Percentiles rank a stretch among this genome's conserved stretches.
These are phyloP conservation scores for Tetranychus urticae DNA, from an alignment of 1,140 invertebrate species.

Conservation along the genomic window DNA sequence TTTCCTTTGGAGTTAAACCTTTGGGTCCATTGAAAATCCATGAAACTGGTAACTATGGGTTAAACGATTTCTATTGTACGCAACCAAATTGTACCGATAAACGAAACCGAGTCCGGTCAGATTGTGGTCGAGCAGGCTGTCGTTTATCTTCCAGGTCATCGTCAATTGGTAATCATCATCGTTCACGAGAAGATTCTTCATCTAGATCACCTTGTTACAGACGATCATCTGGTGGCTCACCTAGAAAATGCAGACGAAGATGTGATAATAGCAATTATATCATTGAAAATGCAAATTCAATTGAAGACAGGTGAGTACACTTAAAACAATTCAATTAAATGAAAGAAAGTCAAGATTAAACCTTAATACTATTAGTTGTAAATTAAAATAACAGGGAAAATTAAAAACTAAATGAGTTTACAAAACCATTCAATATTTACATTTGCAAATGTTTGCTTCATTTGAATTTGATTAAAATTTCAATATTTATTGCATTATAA, in stretches of 20 bases:
- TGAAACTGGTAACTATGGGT: not conserved
- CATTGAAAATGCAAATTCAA: not conserved
- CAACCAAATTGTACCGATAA: not conserved
- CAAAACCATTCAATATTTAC: no score
- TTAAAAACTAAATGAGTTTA: no score
- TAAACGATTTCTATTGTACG: not conserved
- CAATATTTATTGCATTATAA: no score
- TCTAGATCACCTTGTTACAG: not conserved
- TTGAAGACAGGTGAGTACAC: not conserved
- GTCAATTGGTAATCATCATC: not conserved
- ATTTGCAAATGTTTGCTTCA: no score
- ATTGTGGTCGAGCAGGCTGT: not conserved
- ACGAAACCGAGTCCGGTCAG: not conserved
- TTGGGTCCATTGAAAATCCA: not conserved
- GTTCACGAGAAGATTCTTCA: not conserved
- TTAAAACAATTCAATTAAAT: not conserved
- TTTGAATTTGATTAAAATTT: no score
- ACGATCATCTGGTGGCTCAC: not conserved
- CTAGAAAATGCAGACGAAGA: not conserved
- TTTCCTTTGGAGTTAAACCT: not conserved
- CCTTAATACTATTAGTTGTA: no score
- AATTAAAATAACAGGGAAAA: no score
- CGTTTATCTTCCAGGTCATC: not conserved
- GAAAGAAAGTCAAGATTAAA: no score
- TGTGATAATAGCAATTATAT: not conserved